Percentiles rank a stretch among this genome's conserved stretches.
Conservation (phyloP, 1,140 invertebrate genomes). For the Aricia agestis region DNA sequence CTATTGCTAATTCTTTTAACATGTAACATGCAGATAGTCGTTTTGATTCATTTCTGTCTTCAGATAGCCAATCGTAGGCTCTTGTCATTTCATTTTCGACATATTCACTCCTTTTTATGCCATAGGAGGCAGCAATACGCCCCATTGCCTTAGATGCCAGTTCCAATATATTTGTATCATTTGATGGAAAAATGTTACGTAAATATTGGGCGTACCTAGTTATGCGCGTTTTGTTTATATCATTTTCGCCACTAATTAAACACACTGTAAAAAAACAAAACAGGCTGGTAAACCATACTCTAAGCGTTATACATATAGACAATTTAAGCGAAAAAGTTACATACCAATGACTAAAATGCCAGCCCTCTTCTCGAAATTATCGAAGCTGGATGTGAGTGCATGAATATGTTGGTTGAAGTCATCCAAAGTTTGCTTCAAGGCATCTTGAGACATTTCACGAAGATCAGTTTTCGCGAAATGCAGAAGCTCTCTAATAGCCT, state of each 20-base stretch:
- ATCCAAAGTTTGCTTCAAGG: constrained; percentile 91
- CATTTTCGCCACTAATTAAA: constrained; percentile 92
- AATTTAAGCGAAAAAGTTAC: background rate
- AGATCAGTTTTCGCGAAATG: constrained; percentile 95
- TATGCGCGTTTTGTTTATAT: constrained; percentile 91
- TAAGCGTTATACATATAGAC: too few relatives aligned
- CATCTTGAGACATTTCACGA: constrained; percentile 92
- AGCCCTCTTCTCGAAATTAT: constrained; percentile 96
- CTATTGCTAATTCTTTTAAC: constrained; percentile 94
- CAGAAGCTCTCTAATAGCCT: constrained; percentile 90
- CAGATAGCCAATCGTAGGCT: constrained; percentile 94
- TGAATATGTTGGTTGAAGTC: constrained; percentile 97
- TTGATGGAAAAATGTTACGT: constrained; percentile 91
- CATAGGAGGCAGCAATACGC: constrained; percentile 90
- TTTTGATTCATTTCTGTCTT: constrained; percentile 92
- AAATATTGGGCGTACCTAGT: constrained; percentile 95
- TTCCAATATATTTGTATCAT: constrained; percentile 94
- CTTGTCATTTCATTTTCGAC: constrained; percentile 96
- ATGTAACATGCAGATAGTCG: constrained; percentile 95
- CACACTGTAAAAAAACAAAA: constrained; percentile 81
- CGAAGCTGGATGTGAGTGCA: constrained; percentile 93
- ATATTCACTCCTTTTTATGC: constrained; percentile 94
- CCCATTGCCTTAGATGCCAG: constrained; percentile 96
- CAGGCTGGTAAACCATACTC: background rate
- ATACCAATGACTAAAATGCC: constrained; percentile 95